Percentiles rank a stretch among this genome's conserved stretches.
These are phyloP conservation scores for Spodoptera litura DNA, from an alignment of 1,140 invertebrate genomes.

Conservation along the genomic window DNA sequence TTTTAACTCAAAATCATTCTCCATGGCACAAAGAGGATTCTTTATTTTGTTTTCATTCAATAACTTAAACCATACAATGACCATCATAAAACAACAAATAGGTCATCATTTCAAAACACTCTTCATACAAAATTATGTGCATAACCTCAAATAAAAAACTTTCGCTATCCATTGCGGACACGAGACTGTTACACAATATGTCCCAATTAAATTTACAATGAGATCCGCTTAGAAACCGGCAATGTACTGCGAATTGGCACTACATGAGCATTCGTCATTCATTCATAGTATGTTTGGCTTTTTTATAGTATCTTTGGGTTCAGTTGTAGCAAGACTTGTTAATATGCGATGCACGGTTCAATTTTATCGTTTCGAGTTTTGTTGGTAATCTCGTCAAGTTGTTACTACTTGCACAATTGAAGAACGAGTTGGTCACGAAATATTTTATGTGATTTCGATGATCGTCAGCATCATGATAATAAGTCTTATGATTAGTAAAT, in stretches of 20 bases:
- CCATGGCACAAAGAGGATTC: too few species aligned
- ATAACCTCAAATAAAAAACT: slow-evolving; percentile 7
- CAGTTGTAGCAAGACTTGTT: neutral
- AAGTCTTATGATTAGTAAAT: too few species aligned
- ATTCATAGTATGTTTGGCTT: slow-evolving; percentile 13
- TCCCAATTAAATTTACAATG: slow-evolving; percentile 41
- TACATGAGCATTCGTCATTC: slow-evolving; percentile 13
- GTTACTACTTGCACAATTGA: too few species aligned
- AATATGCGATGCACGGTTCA: neutral
- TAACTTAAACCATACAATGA: too few species aligned
- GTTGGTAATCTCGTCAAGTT: too few species aligned
- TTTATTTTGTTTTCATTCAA: too few species aligned
- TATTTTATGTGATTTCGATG: too few species aligned
- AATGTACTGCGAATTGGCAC: slow-evolving; percentile 38
- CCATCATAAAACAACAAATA: neutral
- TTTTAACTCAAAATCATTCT: too few species aligned
- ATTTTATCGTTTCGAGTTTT: neutral
- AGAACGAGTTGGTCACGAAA: too few species aligned
- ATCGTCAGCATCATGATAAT: too few species aligned
- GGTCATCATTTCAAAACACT: neutral
- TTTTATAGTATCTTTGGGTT: slow-evolving; percentile 18
- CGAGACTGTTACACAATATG: slow-evolving; percentile 16
- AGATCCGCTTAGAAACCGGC: slow-evolving; percentile 34
- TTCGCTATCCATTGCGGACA: slow-evolving; percentile 32
- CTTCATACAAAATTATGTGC: neutral